Percentiles rank a stretch among this genome's conserved stretches.
Conservation (phyloP, 1,140 invertebrate genomes). For the Macrotrachela quadricornifera region DNA sequence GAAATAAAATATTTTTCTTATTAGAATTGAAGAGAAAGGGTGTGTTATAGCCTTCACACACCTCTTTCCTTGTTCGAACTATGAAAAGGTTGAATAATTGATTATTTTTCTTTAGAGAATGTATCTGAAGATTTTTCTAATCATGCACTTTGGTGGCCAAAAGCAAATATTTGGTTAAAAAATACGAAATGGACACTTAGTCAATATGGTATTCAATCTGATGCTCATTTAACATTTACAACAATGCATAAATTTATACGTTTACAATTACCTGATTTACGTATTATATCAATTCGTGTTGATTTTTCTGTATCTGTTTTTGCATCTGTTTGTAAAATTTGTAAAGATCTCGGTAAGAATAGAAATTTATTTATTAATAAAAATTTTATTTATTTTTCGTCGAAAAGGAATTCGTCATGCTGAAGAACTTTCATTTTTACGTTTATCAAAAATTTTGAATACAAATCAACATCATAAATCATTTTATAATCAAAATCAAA, state of each 20-base stretch:
- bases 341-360: slow-evolving; percentile 54
- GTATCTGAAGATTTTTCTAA: slow-evolving; percentile 92
- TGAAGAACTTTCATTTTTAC: slow-evolving; percentile 76
- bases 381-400: too few species aligned
- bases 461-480: neutral
- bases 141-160: slow-evolving; percentile 95
- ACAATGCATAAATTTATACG: slow-evolving; percentile 85
- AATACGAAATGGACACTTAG: slow-evolving; percentile 80
- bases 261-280: slow-evolving; percentile 74
- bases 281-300: slow-evolving; percentile 70
- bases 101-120: slow-evolving; percentile 18
- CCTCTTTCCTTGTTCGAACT: too few species aligned
- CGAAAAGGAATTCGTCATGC: slow-evolving; percentile 57
- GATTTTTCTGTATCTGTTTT: slow-evolving; percentile 93
- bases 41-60: too few species aligned
- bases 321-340: slow-evolving; percentile 70
- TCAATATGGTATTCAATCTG: slow-evolving; percentile 86
- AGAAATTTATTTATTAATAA: too few species aligned
- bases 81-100: too few species aligned
- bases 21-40: too few species aligned
- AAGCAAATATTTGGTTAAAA: slow-evolving; percentile 73
- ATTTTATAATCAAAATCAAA: too few species aligned
- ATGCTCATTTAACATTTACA: slow-evolving; percentile 79
- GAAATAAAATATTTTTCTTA: too few species aligned
- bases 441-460: neutral